Evolutionary conservation across 2,113 vertebrate species (phyloP).

Genomic region (Trochalopteron elliotii): DNA sequence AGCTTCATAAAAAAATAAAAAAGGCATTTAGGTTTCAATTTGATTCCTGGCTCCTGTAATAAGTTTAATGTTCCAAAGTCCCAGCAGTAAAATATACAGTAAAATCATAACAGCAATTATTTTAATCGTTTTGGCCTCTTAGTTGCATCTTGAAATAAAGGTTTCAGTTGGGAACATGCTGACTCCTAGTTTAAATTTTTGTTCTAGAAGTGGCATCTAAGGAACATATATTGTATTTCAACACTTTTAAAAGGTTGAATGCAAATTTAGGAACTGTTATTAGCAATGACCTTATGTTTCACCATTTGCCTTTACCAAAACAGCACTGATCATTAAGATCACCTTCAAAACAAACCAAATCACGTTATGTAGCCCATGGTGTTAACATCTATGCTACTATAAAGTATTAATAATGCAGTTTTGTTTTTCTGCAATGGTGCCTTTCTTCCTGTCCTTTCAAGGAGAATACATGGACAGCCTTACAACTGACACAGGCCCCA

Average conservation of each 20-base stretch:
- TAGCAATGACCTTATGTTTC: neutral
- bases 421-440: neutral
- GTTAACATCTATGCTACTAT: neutral
- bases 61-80: constrained; percentile 11
- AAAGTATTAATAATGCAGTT: neutral
- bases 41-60: neutral
- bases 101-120: neutral
- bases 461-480: neutral
- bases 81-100: neutral
- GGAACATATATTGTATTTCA: neutral
- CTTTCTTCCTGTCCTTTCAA: neutral
- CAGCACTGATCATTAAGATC: neutral
- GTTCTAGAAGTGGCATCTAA: neutral
- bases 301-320: neutral
- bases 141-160: neutral
- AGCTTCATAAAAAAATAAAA: neutral
- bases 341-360: constrained; percentile 13
- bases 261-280: neutral
- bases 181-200: neutral
- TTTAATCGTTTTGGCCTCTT: neutral
- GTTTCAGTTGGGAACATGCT: neutral
- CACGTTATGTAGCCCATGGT: neutral
- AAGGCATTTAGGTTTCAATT: neutral
- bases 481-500: neutral
- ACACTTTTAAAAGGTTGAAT: neutral